These are phyloP conservation scores for Clupea harengus DNA, from an alignment of 2,113 vertebrate species.

Conservation along the genomic window DNA sequence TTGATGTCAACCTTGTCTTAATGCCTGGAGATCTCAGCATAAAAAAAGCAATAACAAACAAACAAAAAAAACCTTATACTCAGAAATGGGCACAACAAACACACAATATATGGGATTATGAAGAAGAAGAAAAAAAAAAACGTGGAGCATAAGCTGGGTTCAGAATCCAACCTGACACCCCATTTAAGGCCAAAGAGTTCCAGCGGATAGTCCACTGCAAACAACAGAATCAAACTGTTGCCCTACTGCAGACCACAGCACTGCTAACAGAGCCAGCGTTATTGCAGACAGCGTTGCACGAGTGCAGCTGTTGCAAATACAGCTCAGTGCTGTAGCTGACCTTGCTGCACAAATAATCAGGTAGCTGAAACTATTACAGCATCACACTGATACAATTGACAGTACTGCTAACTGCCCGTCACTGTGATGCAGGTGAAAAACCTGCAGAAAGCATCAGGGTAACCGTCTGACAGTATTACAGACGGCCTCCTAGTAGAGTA, in stretches of 20 bases:
- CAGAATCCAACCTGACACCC: slow-evolving; percentile 14
- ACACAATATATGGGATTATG: slow-evolving; percentile 33
- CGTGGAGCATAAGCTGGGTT: slow-evolving; percentile 19
- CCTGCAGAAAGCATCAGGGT: background rate
- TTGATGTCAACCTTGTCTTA: slow-evolving; percentile 46
- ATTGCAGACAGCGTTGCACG: background rate
- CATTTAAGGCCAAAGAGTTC: slow-evolving; percentile 37
- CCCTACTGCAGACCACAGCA: background rate
- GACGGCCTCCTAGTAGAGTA: background rate
- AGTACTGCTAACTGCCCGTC: background rate
- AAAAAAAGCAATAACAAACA: slow-evolving; percentile 25
- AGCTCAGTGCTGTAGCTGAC: background rate
- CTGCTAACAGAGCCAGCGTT: background rate
- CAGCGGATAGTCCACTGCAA: background rate
- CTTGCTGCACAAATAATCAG: background rate
- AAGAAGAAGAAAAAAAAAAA: slow-evolving; percentile 2
- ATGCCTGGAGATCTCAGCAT: slow-evolving; percentile 47
- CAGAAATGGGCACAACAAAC: slow-evolving; percentile 14
- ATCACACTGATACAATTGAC: background rate
- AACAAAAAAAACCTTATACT: slow-evolving; percentile 21
- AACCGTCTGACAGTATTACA: background rate
- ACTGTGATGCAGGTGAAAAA: background rate
- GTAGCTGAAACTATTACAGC: background rate
- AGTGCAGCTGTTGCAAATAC: background rate
- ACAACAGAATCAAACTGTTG: background rate